These are phyloP conservation scores for Ceyx erithaca DNA, from an alignment of 2,797 vertebrate species.

Conservation along the genomic window DNA sequence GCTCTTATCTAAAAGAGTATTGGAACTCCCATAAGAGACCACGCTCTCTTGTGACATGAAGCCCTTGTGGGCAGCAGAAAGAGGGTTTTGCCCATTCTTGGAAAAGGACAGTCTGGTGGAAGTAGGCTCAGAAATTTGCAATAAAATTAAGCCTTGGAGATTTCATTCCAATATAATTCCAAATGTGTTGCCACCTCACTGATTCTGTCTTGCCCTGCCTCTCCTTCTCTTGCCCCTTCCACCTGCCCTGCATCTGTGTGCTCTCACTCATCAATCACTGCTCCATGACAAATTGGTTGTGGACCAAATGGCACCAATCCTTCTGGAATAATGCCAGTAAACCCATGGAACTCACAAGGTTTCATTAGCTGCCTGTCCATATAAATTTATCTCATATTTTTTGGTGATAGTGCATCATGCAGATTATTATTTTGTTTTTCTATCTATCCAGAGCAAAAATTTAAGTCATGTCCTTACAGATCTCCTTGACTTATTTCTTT, in stretches of 20 bases:
- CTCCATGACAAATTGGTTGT: not conserved
- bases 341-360: not conserved
- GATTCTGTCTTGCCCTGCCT: not conserved
- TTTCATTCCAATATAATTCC: not conserved
- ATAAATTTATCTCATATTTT: not conserved
- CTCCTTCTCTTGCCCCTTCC: not conserved
- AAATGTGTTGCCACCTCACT: not conserved
- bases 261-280: not conserved
- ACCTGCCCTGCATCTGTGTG: not conserved
- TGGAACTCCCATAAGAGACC: not conserved
- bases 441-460: not conserved
- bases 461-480: not conserved
- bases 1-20: not conserved
- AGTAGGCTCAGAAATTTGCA: not conserved
- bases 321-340: not conserved
- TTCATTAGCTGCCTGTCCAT: not conserved
- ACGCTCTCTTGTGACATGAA: not conserved
- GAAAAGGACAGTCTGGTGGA: not conserved
- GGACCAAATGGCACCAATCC: constrained; percentile 16
- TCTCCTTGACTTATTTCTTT: not conserved
- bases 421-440: not conserved
- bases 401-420: not conserved
- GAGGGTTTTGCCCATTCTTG: not conserved
- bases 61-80: not conserved
- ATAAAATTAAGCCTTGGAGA: not conserved